Evolutionary conservation across 2,888 invertebrate genomes (phyloP), one percentile per base, ranked within the genome.

Genomic region (Eristalis intricaria): DNA sequence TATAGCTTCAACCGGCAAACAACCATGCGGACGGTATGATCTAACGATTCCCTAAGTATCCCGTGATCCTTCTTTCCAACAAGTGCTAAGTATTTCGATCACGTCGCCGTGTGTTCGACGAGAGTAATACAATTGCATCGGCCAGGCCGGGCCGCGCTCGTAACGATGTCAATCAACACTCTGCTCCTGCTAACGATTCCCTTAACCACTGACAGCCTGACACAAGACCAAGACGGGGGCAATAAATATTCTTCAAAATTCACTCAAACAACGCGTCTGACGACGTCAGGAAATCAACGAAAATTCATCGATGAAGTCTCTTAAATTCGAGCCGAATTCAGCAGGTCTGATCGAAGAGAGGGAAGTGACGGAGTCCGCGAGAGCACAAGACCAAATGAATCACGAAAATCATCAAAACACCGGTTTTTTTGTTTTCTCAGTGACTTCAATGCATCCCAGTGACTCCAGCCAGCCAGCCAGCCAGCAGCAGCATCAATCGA

Each of bases 331-430:
- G 29, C 5, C 23, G 4, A 61, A 60, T 61, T 68, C 40, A 80
- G 68, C 61, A 38, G 26, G 23, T 50, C 32, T 26, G 2, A 66
- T 71, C 22, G 50, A 50, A 50, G 50, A 50, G 50, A 50, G 32
- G 0, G 32, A 8, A 4, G 5, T 7, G 7, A 4, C 1, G 32
- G 7, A 32, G 32, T 15, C 40, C 13, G n/a, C 43, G n/a, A 43
- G 15, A 40, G 40, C n/a, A 15, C n/a, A 4, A n/a, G 43, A n/a
- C 1, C 50, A 50, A 75, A 82, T 78, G 82, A 86, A 78, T 73
- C 50, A 69, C 78, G 82, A 82, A 75, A 81, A 76, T 80, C 80
- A 43, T 84, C 84, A 65, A 29, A 83, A 75, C 79, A 87, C 83
- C 78, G 83, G 78, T 75, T 87, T 79, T 70, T 32, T 32, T 32